Conservation (phyloP, 2,113 vertebrate genomes). For the Thunnus maccoyii region DNA sequence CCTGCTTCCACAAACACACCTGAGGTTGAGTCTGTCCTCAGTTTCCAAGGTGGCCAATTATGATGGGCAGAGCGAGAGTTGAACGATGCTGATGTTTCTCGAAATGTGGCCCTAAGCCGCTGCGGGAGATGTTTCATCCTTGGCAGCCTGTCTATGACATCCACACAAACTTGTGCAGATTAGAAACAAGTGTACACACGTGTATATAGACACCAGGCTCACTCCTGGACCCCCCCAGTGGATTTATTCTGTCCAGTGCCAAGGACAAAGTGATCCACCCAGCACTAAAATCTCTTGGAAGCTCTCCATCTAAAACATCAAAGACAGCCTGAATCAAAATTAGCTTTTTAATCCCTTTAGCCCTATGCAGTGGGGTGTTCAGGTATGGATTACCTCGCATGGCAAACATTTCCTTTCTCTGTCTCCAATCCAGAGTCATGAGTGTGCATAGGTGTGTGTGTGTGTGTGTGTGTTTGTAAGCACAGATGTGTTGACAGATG, state of each 20-base stretch:
- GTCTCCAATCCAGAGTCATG: conserved; percentile 13
- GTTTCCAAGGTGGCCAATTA: conserved; percentile 44
- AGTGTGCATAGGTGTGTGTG: not conserved
- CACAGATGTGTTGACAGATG: conserved; percentile 34
- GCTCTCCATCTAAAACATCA: conserved; percentile 64
- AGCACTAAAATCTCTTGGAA: conserved; percentile 58
- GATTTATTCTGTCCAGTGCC: conserved; percentile 43
- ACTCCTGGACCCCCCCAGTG: conserved; percentile 10
- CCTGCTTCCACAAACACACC: conserved; percentile 2
- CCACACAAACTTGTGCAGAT: not conserved
- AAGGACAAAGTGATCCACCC: conserved; percentile 67
- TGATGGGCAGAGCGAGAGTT: conserved; percentile 20
- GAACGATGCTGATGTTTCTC: conserved; percentile 32
- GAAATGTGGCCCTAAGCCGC: not conserved
- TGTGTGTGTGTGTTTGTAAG: conserved; percentile 11
- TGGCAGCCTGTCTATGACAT: not conserved
- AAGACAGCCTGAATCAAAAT: conserved; percentile 61
- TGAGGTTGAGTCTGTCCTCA: conserved; percentile 14
- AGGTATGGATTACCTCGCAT: conserved; percentile 63
- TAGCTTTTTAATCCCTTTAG: conserved; percentile 69
- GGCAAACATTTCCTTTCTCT: conserved; percentile 45
- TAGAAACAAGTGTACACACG: not conserved
- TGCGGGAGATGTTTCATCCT: conserved; percentile 7
- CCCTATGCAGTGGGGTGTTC: conserved; percentile 50
- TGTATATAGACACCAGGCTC: not conserved